phyloP scores from a whole-genome alignment of 2,797 vertebrate species.

The Labroides dimidiatus region DNA sequence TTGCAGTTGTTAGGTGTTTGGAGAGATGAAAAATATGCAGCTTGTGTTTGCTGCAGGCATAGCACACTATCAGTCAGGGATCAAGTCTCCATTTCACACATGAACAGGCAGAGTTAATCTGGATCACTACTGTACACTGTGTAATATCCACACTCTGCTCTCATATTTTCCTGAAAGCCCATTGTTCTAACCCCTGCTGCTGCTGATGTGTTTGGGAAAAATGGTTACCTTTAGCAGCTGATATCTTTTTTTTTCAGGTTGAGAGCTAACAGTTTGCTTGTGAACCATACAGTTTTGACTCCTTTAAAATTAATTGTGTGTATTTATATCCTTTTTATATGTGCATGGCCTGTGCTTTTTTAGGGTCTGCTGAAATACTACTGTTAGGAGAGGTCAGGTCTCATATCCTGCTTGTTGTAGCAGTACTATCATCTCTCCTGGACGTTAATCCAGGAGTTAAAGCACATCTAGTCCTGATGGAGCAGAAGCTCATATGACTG shows the following conservation, averaged over 20 bases:
- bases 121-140: slow-evolving; percentile 81
- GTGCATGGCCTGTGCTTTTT: slow-evolving; percentile 54
- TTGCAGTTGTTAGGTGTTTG: slow-evolving; percentile 72
- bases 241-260: slow-evolving; percentile 59
- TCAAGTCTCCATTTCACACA: slow-evolving; percentile 89
- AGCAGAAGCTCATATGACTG: slow-evolving; percentile 65
- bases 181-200: slow-evolving; percentile 64
- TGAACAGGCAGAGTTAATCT: slow-evolving; percentile 86
- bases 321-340: slow-evolving; percentile 44
- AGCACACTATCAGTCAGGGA: slow-evolving; percentile 79
- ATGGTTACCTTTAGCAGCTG: slow-evolving; percentile 49
- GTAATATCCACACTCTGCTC: slow-evolving; percentile 60
- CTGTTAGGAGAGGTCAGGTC: slow-evolving; percentile 73
- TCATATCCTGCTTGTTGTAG: slow-evolving; percentile 80
- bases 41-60: slow-evolving; percentile 78
- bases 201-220: slow-evolving; percentile 57
- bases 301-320: slow-evolving; percentile 56
- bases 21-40: slow-evolving; percentile 69
- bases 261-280: slow-evolving; percentile 30
- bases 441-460: slow-evolving; percentile 52
- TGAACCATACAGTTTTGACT: slow-evolving; percentile 30
- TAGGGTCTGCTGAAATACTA: slow-evolving; percentile 70
- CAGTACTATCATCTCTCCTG: slow-evolving; percentile 75
- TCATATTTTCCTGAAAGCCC: slow-evolving; percentile 53
- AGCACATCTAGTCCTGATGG: slow-evolving; percentile 37